These are phyloP conservation scores for Drosophila ananassae DNA, from an alignment of 1,140 invertebrate species.

Conservation along the genomic window DNA sequence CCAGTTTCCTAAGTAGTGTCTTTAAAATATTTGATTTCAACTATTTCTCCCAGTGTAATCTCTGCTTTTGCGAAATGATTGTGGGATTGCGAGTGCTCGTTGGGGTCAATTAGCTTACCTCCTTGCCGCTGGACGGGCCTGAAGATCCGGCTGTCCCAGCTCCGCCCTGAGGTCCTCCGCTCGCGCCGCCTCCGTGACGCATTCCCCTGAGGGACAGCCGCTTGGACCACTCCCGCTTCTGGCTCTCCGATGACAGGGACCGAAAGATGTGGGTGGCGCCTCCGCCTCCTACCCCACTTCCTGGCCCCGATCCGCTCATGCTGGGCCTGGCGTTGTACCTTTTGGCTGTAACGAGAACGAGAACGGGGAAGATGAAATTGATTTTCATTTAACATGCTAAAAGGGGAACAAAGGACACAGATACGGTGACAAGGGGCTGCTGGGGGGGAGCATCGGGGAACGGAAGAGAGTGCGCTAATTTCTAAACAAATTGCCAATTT, in stretches of 20 bases:
- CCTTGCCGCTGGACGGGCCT: constrained; percentile 57
- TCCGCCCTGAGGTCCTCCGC: not conserved
- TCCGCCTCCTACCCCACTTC: not conserved
- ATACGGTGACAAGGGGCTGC: no score
- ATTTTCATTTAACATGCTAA: constrained; percentile 76
- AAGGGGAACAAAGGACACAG: constrained; percentile 7
- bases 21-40: no score
- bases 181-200: constrained; percentile 72
- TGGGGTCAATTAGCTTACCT: constrained; percentile 68
- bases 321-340: not conserved
- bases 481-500: constrained; percentile 81
- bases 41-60: constrained; percentile 1
- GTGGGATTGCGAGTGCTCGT: constrained; percentile 3
- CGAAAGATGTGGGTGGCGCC: constrained; percentile 77
- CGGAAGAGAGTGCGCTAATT: constrained; percentile 66
- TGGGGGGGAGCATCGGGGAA: constrained; percentile 2
- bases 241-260: constrained; percentile 84
- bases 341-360: constrained; percentile 35
- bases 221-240: constrained; percentile 86
- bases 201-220: constrained; percentile 86
- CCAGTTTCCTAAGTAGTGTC: no score
- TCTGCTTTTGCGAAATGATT: constrained; percentile 30
- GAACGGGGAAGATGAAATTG: constrained; percentile 50
- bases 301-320: constrained; percentile 33
- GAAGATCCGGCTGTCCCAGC: constrained; percentile 14